phyloP scores from a whole-genome alignment of 2,797 vertebrate species.

The Merluccius polli region DNA sequence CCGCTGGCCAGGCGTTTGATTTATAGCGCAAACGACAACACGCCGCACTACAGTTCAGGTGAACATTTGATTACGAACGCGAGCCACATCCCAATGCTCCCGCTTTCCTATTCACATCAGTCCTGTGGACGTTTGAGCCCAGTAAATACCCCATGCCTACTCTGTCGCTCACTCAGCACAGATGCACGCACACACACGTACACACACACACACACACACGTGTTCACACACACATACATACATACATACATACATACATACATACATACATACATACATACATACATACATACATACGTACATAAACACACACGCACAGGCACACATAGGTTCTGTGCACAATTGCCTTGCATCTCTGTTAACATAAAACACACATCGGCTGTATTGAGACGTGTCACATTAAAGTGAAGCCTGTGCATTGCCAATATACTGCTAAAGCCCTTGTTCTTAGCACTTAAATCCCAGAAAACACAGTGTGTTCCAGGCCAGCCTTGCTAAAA shows the following conservation, averaged over 20 bases:
- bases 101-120: neutral
- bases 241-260: neutral
- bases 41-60: neutral
- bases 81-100: neutral
- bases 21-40: conserved; percentile 62
- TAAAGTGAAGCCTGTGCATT: neutral
- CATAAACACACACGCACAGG: too few relatives aligned
- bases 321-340: too few relatives aligned
- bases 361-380: neutral
- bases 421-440: neutral
- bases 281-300: neutral
- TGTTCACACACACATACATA: neutral
- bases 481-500: neutral
- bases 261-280: neutral
- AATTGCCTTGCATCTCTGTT: neutral
- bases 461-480: neutral
- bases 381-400: neutral
- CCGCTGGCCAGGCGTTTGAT: conserved; percentile 34
- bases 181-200: neutral
- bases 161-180: neutral
- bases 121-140: neutral
- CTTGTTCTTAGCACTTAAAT: neutral
- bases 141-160: neutral
- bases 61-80: neutral
- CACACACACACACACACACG: neutral